These are phyloP conservation scores for Drosophila demipolita DNA, from an alignment of 2,888 invertebrate genomes.

Conservation along the genomic window DNA sequence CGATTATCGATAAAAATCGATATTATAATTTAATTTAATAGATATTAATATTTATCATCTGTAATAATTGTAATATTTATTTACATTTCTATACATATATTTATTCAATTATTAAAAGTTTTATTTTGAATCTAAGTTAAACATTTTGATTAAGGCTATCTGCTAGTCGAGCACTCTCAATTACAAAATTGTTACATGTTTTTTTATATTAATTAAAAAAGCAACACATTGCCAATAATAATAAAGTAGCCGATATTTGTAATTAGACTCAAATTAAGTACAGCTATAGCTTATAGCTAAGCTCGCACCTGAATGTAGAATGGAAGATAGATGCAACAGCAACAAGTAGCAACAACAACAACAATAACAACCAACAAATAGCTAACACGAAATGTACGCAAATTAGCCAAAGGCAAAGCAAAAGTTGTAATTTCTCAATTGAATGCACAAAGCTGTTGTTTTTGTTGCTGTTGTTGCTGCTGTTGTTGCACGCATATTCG, in stretches of 20 bases:
- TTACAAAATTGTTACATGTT: background rate
- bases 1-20: background rate
- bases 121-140: too few relatives aligned
- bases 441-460: constrained; percentile 69
- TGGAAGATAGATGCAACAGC: constrained; percentile 14
- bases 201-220: constrained; percentile 20
- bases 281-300: constrained; percentile 36
- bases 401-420: constrained; percentile 68
- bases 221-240: constrained; percentile 32
- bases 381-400: constrained; percentile 72
- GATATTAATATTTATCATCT: background rate
- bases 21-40: background rate
- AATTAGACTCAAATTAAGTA: constrained; percentile 58
- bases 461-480: constrained; percentile 30
- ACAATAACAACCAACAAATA: constrained; percentile 22
- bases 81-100: background rate
- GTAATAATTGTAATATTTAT: background rate
- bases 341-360: constrained; percentile 18
- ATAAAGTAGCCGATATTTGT: constrained; percentile 30
- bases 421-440: constrained; percentile 81
- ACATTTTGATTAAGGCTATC: background rate
- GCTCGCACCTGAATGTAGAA: constrained; percentile 30
- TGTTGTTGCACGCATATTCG: constrained; percentile 72
- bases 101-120: background rate
- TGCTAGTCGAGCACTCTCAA: background rate